These are phyloP conservation scores for Hydrochoerus hydrochaeris DNA, from an alignment of 2,113 vertebrate species.

Conservation along the genomic window DNA sequence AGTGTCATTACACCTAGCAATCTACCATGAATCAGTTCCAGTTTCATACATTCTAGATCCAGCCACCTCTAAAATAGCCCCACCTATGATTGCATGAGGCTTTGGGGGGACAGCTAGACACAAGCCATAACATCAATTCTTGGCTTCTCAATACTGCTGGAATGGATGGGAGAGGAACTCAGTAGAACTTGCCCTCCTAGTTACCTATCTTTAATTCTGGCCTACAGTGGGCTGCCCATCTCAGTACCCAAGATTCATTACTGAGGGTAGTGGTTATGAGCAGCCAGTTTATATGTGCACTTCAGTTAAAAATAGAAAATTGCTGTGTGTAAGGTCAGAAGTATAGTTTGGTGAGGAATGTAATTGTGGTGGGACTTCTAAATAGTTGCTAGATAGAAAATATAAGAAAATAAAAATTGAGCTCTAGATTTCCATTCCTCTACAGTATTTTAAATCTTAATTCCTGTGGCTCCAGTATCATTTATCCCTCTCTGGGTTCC, in stretches of 20 bases:
- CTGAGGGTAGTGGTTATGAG: slow-evolving; percentile 24
- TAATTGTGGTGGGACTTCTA: neutral
- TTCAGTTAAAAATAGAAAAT: neutral
- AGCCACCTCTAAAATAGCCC: neutral
- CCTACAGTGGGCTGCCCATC: neutral
- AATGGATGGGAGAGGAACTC: neutral
- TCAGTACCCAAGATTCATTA: slow-evolving; percentile 1
- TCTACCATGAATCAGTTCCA: neutral
- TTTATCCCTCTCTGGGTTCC: neutral
- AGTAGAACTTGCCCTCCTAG: neutral
- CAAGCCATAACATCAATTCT: neutral
- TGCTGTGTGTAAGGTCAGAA: slow-evolving; percentile 22
- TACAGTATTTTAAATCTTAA: neutral
- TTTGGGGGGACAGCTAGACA: neutral
- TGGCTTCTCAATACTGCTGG: neutral
- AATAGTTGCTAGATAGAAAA: neutral
- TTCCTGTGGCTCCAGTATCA: neutral
- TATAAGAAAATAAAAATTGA: neutral
- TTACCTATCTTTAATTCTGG: neutral
- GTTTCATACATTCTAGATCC: neutral
- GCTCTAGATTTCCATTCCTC: neutral
- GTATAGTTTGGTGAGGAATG: neutral
- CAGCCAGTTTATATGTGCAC: neutral
- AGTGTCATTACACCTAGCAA: neutral
- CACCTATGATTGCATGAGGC: neutral